phyloP scores from a whole-genome alignment of 2,888 invertebrate genomes.

The Noctua pronuba region DNA sequence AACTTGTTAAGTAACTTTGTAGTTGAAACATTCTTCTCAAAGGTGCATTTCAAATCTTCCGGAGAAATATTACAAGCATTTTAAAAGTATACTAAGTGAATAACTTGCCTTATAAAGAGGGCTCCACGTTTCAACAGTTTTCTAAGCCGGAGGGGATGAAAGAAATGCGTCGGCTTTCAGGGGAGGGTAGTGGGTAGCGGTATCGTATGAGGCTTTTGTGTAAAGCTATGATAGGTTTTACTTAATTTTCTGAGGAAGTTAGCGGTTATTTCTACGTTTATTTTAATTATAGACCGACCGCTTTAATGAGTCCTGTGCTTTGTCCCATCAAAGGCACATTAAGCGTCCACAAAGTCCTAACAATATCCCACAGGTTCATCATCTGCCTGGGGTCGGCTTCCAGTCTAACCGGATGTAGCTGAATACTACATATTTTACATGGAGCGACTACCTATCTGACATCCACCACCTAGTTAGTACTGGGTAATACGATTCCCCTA shows the following conservation, averaged over 20 bases:
- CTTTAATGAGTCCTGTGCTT: no score
- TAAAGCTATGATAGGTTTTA: neutral
- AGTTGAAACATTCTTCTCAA: conserved; percentile 2
- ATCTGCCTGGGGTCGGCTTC: no score
- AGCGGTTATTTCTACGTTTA: no score
- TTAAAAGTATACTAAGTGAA: conserved; percentile 33
- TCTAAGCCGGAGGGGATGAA: neutral
- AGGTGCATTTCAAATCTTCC: conserved; percentile 24
- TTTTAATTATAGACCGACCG: no score
- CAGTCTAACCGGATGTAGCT: no score
- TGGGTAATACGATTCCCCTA: no score
- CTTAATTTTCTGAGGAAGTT: neutral
- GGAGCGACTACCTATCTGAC: no score
- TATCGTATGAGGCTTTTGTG: conserved; percentile 3
- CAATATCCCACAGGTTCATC: no score
- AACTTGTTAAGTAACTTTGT: neutral
- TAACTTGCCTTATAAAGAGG: conserved; percentile 17
- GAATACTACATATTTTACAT: no score
- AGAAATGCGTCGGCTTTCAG: conserved; percentile 21
- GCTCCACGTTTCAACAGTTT: neutral
- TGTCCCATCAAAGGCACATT: no score
- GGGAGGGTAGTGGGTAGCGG: neutral
- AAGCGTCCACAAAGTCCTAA: no score
- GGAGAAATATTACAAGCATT: conserved; percentile 10
- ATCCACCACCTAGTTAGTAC: no score